Evolutionary conservation across 1,140 invertebrate species (phyloP), one percentile per base, ranked within the genome.

Genomic region (Oncopeltus fasciatus): DNA sequence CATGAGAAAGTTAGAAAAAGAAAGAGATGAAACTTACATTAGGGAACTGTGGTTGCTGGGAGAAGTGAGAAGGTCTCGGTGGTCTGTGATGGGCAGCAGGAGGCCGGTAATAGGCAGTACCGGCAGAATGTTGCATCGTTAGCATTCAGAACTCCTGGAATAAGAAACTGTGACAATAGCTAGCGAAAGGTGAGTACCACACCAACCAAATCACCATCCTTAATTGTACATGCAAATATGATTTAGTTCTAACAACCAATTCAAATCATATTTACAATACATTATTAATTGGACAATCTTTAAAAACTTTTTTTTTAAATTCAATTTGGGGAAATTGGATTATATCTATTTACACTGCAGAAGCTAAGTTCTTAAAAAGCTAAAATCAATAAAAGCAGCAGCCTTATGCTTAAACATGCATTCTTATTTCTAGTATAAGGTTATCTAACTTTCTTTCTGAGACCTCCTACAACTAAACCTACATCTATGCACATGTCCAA

Each of bases 101-200:
- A n/a, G 56, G 56, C 33, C 56, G 56, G 31, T 57, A 57, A 16
- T 57, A 57, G 28, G 56, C 28, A 20, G 56, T 57, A 33, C 49
- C 49, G 49, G 56, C 56, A 33, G 56, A 57, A 26, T 57, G 56
- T 4, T 57, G 56, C 56, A 57, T 57, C 56, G 31, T 38, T 31
- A 57, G 56, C 56, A 57, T 57, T 29, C 56, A 57, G 56, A n/a
- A 57, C 18, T 29, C 49, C 49, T 53, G 49, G 2, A 53, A 53
- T 20, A 53, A 53, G 21, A 53, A 16, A 53, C 24, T 26, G 9
- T 2, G 44, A 20, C 44, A 46, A 18, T 20, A 20, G 44, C n/a
- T n/a, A n/a, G n/a, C n/a, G n/a, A n/a, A 20, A 46, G 44, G 44
- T 20, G n/a, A 46, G n/a, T 2, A n/a, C 18, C 4, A n/a, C 18